phyloP scores from a whole-genome alignment of 2,888 invertebrate species.

The Nezara viridula region DNA sequence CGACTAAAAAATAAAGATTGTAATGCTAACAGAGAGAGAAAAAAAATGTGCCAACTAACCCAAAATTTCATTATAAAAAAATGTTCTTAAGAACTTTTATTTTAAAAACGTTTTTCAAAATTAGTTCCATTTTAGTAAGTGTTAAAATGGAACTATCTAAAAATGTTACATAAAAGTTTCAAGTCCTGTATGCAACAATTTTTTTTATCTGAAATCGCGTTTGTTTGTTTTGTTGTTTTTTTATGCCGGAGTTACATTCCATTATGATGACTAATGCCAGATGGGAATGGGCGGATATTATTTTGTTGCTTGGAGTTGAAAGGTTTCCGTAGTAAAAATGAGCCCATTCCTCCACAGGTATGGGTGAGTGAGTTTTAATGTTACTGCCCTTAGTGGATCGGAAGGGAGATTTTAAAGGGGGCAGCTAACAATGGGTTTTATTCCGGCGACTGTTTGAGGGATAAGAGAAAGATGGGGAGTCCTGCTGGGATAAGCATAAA shows the following conservation, averaged over 20 bases:
- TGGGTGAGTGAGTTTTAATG: conserved; percentile 44
- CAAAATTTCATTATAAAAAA: too few species aligned
- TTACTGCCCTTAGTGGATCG: conserved; percentile 4
- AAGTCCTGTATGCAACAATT: too few species aligned
- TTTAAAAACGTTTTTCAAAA: too few species aligned
- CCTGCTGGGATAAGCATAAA: conserved; percentile 48
- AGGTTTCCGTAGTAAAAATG: conserved; percentile 43
- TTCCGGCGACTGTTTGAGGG: conserved; percentile 37
- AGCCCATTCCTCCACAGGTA: conserved; percentile 2
- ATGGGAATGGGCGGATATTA: neutral
- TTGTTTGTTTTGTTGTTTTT: neutral
- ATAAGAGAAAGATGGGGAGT: neutral
- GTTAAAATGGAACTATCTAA: too few species aligned
- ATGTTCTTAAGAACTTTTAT: too few species aligned
- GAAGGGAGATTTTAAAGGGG: conserved; percentile 35
- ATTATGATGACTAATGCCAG: neutral
- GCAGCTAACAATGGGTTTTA: conserved; percentile 43
- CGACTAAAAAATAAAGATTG: too few species aligned
- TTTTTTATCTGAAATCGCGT: neutral
- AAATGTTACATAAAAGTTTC: too few species aligned
- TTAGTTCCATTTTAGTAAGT: too few species aligned
- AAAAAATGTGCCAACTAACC: too few species aligned
- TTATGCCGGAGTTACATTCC: neutral
- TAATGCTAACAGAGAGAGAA: too few species aligned
- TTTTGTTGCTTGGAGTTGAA: neutral